phyloP scores from a whole-genome alignment of 1,140 invertebrate species.

The Chymomyza costata region DNA sequence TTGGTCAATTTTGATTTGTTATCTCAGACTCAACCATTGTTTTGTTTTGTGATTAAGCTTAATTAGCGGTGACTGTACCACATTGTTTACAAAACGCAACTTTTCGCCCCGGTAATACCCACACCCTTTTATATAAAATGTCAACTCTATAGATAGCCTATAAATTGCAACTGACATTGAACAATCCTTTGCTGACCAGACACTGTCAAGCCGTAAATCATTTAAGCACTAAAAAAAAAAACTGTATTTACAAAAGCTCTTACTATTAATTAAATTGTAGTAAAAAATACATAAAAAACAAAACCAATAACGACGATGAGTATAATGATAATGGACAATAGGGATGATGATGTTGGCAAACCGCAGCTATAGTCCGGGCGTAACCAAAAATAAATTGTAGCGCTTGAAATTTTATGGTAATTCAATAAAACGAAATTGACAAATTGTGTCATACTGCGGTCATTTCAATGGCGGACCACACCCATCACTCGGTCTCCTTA shows the following conservation, averaged over 20 bases:
- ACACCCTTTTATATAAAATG: too few relatives aligned
- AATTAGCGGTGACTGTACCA: too few relatives aligned
- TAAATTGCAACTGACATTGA: too few relatives aligned
- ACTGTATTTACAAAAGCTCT: conserved; percentile 19
- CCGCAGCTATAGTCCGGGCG: conserved; percentile 33
- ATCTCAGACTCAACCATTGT: too few relatives aligned
- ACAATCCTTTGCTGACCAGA: conserved; percentile 18
- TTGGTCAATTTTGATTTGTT: too few relatives aligned
- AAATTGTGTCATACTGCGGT: conserved; percentile 71
- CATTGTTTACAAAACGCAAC: too few relatives aligned
- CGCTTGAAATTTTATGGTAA: conserved; percentile 63
- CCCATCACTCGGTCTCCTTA: too few relatives aligned
- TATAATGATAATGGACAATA: conserved; percentile 2
- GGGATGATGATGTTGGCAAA: conserved; percentile 30
- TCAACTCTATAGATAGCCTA: too few relatives aligned
- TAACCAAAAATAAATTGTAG: conserved; percentile 58
- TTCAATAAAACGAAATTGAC: conserved; percentile 74
- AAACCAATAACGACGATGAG: conserved; percentile 5
- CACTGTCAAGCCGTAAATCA: conserved; percentile 51
- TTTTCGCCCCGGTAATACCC: too few relatives aligned
- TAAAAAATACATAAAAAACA: conserved; percentile 27
- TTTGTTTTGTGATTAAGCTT: too few relatives aligned
- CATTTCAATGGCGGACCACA: conserved; percentile 35
- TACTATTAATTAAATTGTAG: conserved; percentile 55
- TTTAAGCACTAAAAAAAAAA: conserved; percentile 18